Base-by-base conservation (phyloP, 1,140 invertebrate genomes). In the Archivesica marissinica region DNA sequence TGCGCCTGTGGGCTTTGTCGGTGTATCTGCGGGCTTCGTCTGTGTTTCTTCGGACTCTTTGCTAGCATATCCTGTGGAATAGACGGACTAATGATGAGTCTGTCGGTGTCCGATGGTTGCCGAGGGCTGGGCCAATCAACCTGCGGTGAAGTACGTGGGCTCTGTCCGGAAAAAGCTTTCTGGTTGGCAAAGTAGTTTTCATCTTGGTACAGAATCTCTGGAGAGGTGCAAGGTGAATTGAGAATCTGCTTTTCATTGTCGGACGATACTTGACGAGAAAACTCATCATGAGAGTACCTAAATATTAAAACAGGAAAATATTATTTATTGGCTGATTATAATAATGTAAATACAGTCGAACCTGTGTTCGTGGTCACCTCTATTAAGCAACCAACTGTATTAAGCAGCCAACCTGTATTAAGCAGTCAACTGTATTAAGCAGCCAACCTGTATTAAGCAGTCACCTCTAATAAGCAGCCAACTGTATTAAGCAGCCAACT, bases 281-380 rank as follows among this genome's bases (percentile, higher is more conserved):
- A 82, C 30, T 72, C 79, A 82, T 82, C 79, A 82, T 82, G 79
- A 13, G 79, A 82, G 38, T 82, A 82, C 38, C 79, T 82, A n/a
- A 4, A 52, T 47, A 68, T 54, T 13, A 64, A 39, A 78, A 23
- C 28, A n/a, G 28, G 7, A 56, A 47, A 47, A 47, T 47, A 47
- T 47, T 11, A 47, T 9, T n/a, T n/a, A n/a, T n/a, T n/a, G n/a
- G n/a, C n/a, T n/a, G n/a, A n/a, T n/a, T n/a, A n/a, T n/a, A n/a
- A n/a, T n/a, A n/a, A n/a, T n/a, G n/a, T n/a, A n/a, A n/a, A n/a
- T n/a, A n/a, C n/a, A n/a, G n/a, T n/a, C n/a, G n/a, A n/a, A n/a
- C n/a, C n/a, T n/a, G n/a, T n/a, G n/a, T n/a, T n/a, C n/a, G n/a
- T n/a, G n/a, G n/a, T n/a, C n/a, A n/a, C n/a, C n/a, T n/a, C n/a